Base-by-base conservation (phyloP, 1,140 invertebrate species). In the Zeugodacus cucurbitae region DNA sequence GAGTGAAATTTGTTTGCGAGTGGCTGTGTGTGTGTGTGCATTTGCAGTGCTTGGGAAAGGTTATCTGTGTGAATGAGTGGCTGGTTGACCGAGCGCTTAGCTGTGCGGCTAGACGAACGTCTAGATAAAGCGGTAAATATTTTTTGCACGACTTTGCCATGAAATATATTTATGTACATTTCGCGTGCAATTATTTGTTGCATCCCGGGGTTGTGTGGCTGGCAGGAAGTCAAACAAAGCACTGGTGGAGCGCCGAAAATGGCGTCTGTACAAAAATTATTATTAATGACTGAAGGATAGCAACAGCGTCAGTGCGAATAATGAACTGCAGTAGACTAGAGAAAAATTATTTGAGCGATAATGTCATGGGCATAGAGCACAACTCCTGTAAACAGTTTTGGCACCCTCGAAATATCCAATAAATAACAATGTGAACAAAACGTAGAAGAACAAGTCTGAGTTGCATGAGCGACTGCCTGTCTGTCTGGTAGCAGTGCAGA, bases 171-270 rank as follows among this genome's bases (percentile, higher is more conserved):
- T 26, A 62, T 62, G 22, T 62, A 62, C n/a, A n/a, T 41, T 37
- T 74, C 14, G 34, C 7, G n/a, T 74, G 67, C 32, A 74, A 74
- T 41, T 74, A 74, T 74, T 82, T 82, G 37, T 82, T 82, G 74
- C 37, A 82, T 82, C 22, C 0, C n/a, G 48, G n/a, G 10, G 7
- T 44, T 48, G 41, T 29, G 48, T 44, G 37, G 74, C 22, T 44
- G 37, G 41, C 37, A 48, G 74, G 5, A 48, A 82, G 48, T 48
- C 20, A 48, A n/a, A n/a, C n/a, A n/a, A n/a, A n/a, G 20, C 32
- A 82, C 41, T 44, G 74, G 3, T 82, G n/a, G 29, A 41, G 67
- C 22, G 29, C 34, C 67, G 22, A n/a, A 26, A 82, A 4, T n/a
- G 44, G 20, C 26, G 41, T 48, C 44, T 17, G 10, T 41, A 26